Evolutionary conservation across 2,888 invertebrate species (phyloP).

Genomic region (Drosophila ustulata): DNA sequence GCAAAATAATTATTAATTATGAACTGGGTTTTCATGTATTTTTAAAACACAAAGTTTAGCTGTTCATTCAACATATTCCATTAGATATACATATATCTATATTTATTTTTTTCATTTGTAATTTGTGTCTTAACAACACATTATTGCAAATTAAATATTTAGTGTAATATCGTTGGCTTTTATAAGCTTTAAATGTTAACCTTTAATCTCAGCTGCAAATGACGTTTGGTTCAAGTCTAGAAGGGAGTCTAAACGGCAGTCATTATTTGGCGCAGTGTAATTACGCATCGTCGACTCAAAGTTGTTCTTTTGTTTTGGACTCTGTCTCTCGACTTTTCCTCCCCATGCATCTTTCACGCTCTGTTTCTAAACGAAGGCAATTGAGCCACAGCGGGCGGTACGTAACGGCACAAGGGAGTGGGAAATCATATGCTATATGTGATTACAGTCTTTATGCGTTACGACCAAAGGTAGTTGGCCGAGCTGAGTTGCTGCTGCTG

Average conservation of each 20-base stretch:
- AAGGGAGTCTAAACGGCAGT: neutral
- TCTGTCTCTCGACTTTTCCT: constrained; percentile 15
- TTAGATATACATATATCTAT: too few relatives aligned
- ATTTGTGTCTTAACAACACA: too few relatives aligned
- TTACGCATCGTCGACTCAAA: constrained; percentile 20
- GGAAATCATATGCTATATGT: constrained; percentile 30
- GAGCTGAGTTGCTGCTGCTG: constrained; percentile 12
- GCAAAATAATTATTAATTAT: too few relatives aligned
- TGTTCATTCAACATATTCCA: too few relatives aligned
- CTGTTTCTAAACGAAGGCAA: constrained; percentile 55
- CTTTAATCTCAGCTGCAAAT: neutral
- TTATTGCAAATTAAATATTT: too few relatives aligned
- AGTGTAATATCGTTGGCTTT: too few relatives aligned
- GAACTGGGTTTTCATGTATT: too few relatives aligned
- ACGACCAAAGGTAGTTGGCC: constrained; percentile 40
- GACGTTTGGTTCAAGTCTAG: neutral
- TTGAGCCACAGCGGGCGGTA: constrained; percentile 36
- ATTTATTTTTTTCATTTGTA: too few relatives aligned
- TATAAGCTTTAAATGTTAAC: neutral
- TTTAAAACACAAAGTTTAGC: too few relatives aligned
- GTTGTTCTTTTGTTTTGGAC: constrained; percentile 12
- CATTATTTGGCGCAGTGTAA: constrained; percentile 26
- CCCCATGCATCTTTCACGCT: constrained; percentile 32
- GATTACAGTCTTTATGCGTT: constrained; percentile 44
- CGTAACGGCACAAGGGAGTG: constrained; percentile 8